A percentile compares a stretch with the other conserved stretches of the same genome.
Conservation (phyloP, 2,113 vertebrate genomes). For the Boulengeromyrus knoepffleri region DNA sequence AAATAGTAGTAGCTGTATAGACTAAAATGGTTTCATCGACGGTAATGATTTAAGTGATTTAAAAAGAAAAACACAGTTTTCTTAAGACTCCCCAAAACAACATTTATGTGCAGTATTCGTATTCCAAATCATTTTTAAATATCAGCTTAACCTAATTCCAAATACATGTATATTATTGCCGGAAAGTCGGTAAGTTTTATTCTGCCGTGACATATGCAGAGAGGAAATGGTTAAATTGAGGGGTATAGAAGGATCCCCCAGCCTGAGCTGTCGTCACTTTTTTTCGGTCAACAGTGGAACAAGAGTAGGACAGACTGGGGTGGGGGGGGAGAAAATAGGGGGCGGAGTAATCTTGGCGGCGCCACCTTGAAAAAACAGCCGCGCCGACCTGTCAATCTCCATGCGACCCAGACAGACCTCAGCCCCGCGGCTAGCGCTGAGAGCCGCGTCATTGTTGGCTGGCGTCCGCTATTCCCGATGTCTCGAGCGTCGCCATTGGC, state of each 20-base stretch:
- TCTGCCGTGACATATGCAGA: neutral
- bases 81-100: neutral
- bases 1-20: neutral
- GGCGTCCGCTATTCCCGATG: conserved; percentile 24
- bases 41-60: neutral
- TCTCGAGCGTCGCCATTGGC: conserved; percentile 47
- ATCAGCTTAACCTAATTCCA: neutral
- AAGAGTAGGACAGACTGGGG: neutral
- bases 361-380: conserved; percentile 47
- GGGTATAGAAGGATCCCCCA: conserved; percentile 9
- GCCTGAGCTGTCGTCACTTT: conserved; percentile 18
- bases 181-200: neutral
- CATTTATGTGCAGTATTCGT: neutral
- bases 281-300: conserved; percentile 20
- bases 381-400: conserved; percentile 54
- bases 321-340: neutral
- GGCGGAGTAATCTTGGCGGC: conserved; percentile 42
- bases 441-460: conserved; percentile 42
- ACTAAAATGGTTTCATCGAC: neutral
- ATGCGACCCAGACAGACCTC: conserved; percentile 49
- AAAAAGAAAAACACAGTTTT: neutral
- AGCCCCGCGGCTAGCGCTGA: conserved; percentile 40
- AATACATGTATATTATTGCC: neutral
- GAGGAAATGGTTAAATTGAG: conserved; percentile 9
- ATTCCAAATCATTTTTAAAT: neutral